These are phyloP conservation scores for Anarhynchus alexandrinus DNA, from an alignment of 2,113 vertebrate genomes.

Conservation along the genomic window DNA sequence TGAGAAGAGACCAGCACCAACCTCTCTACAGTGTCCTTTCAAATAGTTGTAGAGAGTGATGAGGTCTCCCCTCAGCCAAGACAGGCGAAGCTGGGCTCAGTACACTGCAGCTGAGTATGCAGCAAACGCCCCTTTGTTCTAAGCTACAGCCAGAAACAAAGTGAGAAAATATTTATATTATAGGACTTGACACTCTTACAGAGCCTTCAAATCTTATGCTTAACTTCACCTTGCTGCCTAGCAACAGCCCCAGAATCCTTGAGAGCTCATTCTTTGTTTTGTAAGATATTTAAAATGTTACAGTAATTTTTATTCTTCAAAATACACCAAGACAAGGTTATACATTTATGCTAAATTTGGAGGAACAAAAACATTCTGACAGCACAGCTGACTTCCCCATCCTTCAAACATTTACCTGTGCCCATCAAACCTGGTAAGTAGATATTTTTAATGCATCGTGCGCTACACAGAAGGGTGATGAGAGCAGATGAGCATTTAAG, in stretches of 20 bases:
- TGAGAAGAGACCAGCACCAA: no score
- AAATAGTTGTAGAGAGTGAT: no score
- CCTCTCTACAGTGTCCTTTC: no score
- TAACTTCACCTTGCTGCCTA: not conserved
- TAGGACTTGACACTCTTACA: not conserved
- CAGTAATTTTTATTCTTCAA: not conserved
- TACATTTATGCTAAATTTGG: not conserved
- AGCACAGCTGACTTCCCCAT: not conserved
- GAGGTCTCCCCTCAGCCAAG: no score
- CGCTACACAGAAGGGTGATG: not conserved
- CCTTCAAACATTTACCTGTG: not conserved
- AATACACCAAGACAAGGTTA: not conserved
- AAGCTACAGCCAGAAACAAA: not conserved
- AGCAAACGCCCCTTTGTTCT: not conserved
- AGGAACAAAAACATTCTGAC: not conserved
- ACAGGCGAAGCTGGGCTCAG: not conserved
- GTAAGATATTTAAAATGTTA: not conserved
- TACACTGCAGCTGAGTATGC: not conserved
- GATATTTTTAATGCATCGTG: fast-evolving
- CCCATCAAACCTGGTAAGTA: not conserved
- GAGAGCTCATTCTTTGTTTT: not conserved
- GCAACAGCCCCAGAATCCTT: not conserved
- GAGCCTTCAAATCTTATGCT: not conserved
- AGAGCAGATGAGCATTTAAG: not conserved
- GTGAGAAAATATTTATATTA: not conserved